A percentile compares a stretch with the other conserved stretches of the same genome.
Conservation (phyloP, 2,888 invertebrate genomes). For the Saturnia pavonia region DNA sequence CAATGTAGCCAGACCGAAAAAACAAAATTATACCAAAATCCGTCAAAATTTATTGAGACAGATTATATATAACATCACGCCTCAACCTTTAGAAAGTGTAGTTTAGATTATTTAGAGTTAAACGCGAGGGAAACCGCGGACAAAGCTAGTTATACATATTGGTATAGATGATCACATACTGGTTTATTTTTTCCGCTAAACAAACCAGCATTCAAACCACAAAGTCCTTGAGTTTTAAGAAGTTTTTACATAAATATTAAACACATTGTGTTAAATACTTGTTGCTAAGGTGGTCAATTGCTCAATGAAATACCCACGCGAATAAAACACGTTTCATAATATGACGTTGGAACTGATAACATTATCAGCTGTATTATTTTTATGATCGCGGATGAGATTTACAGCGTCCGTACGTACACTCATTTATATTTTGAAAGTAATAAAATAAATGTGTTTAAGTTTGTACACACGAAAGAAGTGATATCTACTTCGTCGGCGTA, state of each 20-base stretch:
- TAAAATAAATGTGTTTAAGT: not conserved
- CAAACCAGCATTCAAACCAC: not conserved
- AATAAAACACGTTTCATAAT: not conserved
- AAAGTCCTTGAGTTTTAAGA: not conserved
- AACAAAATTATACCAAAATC: no score
- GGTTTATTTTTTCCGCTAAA: not conserved
- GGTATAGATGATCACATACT: not conserved
- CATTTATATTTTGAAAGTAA: not conserved
- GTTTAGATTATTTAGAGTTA: no score
- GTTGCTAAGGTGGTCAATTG: not conserved
- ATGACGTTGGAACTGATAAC: not conserved
- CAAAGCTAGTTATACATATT: no score
- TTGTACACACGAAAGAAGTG: no score
- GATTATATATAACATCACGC: no score
- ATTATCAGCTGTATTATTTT: not conserved
- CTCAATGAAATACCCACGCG: not conserved
- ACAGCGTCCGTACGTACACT: not conserved
- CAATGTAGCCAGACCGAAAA: no score
- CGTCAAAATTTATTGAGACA: no score
- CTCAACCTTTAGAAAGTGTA: no score
- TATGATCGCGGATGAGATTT: conserved; percentile 1
- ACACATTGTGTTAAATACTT: not conserved
- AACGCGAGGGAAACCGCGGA: no score
- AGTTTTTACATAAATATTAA: not conserved
- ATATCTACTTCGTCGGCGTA: no score